A percentile compares a stretch with the other conserved stretches of the same genome.
phyloP scores from a whole-genome alignment of 2,113 vertebrate species.

The Neofelis nebulosa region DNA sequence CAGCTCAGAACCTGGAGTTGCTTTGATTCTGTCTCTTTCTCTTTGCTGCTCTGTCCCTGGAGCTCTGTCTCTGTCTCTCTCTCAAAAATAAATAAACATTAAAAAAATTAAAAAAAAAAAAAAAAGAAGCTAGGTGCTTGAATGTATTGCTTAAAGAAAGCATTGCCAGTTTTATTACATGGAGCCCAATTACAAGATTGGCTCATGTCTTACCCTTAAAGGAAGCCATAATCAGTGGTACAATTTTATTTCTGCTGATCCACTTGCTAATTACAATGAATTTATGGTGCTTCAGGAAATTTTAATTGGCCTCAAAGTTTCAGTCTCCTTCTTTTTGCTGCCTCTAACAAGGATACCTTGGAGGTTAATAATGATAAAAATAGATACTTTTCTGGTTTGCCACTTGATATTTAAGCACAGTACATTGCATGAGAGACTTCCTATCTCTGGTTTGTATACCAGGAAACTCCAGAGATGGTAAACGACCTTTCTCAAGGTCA shows the following conservation, averaged over 20 bases:
- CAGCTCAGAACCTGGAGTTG: too few species aligned
- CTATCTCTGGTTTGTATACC: neutral
- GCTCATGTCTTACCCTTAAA: neutral
- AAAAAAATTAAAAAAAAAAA: too few species aligned
- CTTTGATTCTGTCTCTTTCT: too few species aligned
- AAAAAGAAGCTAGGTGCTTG: neutral
- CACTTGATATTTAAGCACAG: neutral
- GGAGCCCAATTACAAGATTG: neutral
- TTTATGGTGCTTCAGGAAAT: neutral
- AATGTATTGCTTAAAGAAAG: neutral
- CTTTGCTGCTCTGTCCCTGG: too few species aligned
- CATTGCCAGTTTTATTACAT: neutral
- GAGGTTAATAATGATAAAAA: neutral
- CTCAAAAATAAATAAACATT: too few species aligned
- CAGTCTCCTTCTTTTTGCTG: neutral
- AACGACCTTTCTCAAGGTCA: neutral
- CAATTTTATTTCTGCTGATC: neutral
- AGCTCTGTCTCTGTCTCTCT: too few species aligned
- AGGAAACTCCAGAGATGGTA: neutral
- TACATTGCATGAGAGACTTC: neutral
- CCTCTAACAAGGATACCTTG: neutral
- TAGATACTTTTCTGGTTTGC: neutral
- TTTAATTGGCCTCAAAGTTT: neutral
- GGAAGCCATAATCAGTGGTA: neutral
- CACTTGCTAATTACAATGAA: neutral